Evolutionary conservation across 2,888 invertebrate genomes (phyloP), one percentile per base, ranked within the genome.

Genomic region (Argynnis bischoffii): DNA sequence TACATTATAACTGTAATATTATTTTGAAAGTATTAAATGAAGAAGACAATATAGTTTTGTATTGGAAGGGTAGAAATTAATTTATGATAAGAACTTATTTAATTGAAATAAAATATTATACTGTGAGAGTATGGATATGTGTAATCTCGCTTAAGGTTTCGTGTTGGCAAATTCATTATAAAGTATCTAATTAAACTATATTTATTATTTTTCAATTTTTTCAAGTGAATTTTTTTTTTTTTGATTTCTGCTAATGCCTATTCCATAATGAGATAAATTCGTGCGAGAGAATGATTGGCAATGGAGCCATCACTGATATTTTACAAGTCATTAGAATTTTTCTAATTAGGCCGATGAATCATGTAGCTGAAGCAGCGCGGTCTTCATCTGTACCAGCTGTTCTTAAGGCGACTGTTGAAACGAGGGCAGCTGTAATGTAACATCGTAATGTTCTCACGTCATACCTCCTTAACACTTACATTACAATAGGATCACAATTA

Each of bases 131-230:
- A 31, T 35, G 50, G 31, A 18, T 21, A 60, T 47, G 13, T 21
- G 50, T 51, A 18, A 35, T 50, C 50, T 50, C 63, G 47, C 55
- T 55, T 63, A 35, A 60, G 64, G 56, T 77, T 80, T 82, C 81
- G 79, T 85, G 82, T 85, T 86, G 85, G 84, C 83, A 85, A 86
- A 85, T 82, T 73, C 67, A 70, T 64, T 69, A 46, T 48, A n/a
- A 56, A 55, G 0, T 41, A 3, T 35, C 35, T 35, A 35, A 35
- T 8, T 35, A 35, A 6, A 6, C n/a, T 16, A 5, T 60, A 35
- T 54, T 55, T 16, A 21, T n/a, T 31, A 55, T 35, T 53, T 13
- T 56, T 55, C 8, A 18, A 31, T 1, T 47, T 59, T 8, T 48
- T 11, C 15, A 16, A 16, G 3, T 61, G 3, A 18, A 50, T 35